Percentiles rank a stretch among this genome's conserved stretches.
phyloP scores from a whole-genome alignment of 2,113 vertebrate genomes.

The Embiotoca jacksoni region DNA sequence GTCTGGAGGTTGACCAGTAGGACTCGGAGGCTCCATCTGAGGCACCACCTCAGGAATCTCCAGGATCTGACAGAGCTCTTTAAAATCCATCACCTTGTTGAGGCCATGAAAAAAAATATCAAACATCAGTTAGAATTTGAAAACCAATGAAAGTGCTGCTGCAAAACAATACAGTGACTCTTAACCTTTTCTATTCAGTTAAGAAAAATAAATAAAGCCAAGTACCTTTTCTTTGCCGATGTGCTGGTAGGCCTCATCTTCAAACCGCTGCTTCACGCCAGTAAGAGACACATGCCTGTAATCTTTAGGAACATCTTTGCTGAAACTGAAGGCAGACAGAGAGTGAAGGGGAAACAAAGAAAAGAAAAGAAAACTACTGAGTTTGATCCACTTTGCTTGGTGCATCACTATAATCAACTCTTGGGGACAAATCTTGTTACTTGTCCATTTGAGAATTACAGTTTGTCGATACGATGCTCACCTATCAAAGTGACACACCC shows the following conservation, averaged over 20 bases:
- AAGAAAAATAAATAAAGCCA: neutral
- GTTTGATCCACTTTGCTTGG: slow-evolving; percentile 40
- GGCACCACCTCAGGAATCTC: slow-evolving; percentile 88
- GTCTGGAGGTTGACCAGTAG: slow-evolving; percentile 82
- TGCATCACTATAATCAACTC: slow-evolving; percentile 47
- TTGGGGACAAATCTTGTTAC: slow-evolving; percentile 60
- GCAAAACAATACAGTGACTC: neutral
- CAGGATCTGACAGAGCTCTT: slow-evolving; percentile 90
- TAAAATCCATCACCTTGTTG: slow-evolving; percentile 89
- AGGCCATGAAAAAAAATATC: neutral
- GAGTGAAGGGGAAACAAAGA: neutral
- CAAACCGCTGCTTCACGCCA: slow-evolving; percentile 95
- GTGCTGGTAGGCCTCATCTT: slow-evolving; percentile 90
- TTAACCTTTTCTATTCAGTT: neutral
- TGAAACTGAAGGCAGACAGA: slow-evolving; percentile 86
- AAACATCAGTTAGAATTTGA: neutral
- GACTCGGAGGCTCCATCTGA: slow-evolving; percentile 74
- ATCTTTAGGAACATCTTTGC: slow-evolving; percentile 92
- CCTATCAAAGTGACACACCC: slow-evolving; percentile 67
- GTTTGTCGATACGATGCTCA: slow-evolving; percentile 31
- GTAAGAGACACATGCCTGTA: slow-evolving; percentile 94
- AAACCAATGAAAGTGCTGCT: neutral
- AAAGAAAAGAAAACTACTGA: neutral
- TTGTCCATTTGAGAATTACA: slow-evolving; percentile 60
- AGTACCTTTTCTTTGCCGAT: slow-evolving; percentile 92